Evolutionary conservation across 2,797 vertebrate genomes (phyloP).

Genomic region (Podargus strigoides): DNA sequence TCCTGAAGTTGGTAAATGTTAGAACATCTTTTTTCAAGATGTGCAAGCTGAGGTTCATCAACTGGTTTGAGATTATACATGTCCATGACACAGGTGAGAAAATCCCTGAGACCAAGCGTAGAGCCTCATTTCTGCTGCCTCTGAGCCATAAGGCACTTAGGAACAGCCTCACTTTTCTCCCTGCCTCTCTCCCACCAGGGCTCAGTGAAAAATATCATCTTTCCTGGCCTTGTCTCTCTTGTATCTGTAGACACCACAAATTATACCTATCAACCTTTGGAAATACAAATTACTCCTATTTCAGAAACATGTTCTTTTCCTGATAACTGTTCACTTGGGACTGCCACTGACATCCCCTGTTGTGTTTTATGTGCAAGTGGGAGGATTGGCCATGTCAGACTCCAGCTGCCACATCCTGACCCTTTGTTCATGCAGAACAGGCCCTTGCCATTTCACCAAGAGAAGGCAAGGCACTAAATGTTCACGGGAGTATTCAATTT

Average conservation of each 20-base stretch:
- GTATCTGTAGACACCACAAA: not conserved
- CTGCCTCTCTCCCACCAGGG: not conserved
- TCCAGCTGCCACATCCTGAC: not conserved
- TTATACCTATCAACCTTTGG: not conserved
- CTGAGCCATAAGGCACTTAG: not conserved
- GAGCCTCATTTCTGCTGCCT: not conserved
- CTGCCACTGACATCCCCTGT: not conserved
- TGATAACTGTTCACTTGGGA: not conserved
- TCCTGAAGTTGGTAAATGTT: not conserved
- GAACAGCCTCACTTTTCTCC: not conserved
- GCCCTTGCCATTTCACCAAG: not conserved
- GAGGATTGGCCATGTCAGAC: not conserved
- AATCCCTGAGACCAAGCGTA: rapidly evolving
- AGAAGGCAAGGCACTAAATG: not conserved
- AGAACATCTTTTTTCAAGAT: not conserved
- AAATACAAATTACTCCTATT: not conserved
- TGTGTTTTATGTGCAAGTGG: not conserved
- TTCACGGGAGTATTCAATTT: not conserved
- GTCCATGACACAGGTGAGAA: not conserved
- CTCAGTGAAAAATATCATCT: not conserved
- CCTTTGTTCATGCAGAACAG: not conserved
- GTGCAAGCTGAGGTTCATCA: not conserved
- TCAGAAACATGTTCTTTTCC: not conserved
- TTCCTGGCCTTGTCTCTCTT: not conserved
- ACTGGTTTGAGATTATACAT: not conserved